Evolutionary conservation across 2,888 invertebrate species (phyloP), one percentile per base, ranked within the genome.

Genomic region (Pheosia gnoma): DNA sequence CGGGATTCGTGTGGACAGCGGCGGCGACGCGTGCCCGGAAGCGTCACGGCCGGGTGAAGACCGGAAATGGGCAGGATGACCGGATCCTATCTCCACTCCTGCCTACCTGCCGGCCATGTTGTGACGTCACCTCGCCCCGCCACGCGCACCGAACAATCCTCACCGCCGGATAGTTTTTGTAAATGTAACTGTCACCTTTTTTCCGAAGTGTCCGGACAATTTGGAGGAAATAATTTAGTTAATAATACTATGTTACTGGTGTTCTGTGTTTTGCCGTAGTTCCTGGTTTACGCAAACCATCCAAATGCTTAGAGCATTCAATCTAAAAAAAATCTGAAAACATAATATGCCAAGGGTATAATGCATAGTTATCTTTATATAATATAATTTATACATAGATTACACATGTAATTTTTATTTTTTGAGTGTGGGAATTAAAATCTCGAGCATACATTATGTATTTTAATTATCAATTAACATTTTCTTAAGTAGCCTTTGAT

Each of bases 1-100:
- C 62, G 84, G 83, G 75, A 82, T 85, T 86, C 70, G 63, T 67
- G 84, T 69, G 72, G 75, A 80, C 84, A 83, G 80, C 89, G 86
- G 83, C 86, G 87, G 86, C 90, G 92, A 90, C 91, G 91, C 90
- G 89, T 88, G 91, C 82, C 91, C 93, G 93, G 93, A 93, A 91
- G 93, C 93, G 92, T 91, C 93, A 93, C 91, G 92, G 91, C 91
- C 91, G 92, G 91, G 92, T 93, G 93, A 93, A 93, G 93, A 93
- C 93, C 93, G 93, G 93, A 93, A 93, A 93, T 93, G 93, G 93
- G 85, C 93, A 93, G 93, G 93, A 93, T 93, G 93, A 93, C 93
- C 93, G 93, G 92, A 93, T 93, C 91, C 93, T 93, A 93, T 93
- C 93, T 93, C 91, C 90, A 89, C 76, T 78, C 86, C 90, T 90